Evolutionary conservation across 2,888 invertebrate species (phyloP), one percentile per base, ranked within the genome.

Genomic region (Mesoligia furuncula): DNA sequence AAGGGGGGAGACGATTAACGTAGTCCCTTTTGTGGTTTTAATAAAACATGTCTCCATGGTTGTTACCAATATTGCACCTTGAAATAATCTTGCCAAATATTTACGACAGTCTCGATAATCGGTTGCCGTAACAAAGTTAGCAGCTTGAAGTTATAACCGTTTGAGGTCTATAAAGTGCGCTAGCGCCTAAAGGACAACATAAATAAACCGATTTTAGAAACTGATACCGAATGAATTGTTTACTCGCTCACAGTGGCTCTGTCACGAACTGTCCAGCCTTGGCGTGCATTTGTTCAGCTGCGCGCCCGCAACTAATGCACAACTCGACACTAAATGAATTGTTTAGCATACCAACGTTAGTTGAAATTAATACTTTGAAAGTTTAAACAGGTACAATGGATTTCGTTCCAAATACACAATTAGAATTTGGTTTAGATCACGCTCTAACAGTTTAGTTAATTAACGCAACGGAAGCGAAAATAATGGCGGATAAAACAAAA

Each of bases 241-340:
- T 85, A 85, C 85, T 80, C 79, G 87, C 76, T 81, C 83, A 77
- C 78, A 80, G 72, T 83, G 79, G 74, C 82, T 85, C 83, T 88
- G 91, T 91, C 91, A 91, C 89, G 90, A 92, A 83, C 84, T 82
- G 88, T 87, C 85, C 89, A 91, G 90, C 94, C 94, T 93, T 94
- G 92, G 88, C 86, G 89, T 84, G 90, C 90, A 91, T 94, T 94
- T 93, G 91, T 90, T 89, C 94, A 94, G 94, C 94, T 94, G 94
- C 91, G 85, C 85, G 81, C 75, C 70, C 73, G 76, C 84, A 81
- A 77, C 78, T 81, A 83, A 83, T 88, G 85, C 88, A 81, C 82
- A 79, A 80, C 79, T 87, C 83, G 73, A 84, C 77, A 84, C 85
- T 81, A 80, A 84, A 81, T 84, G 85, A 87, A 88, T 87, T 87